Evolutionary conservation across 2,113 vertebrate genomes (phyloP).

Genomic region (Labrus mixtus): DNA sequence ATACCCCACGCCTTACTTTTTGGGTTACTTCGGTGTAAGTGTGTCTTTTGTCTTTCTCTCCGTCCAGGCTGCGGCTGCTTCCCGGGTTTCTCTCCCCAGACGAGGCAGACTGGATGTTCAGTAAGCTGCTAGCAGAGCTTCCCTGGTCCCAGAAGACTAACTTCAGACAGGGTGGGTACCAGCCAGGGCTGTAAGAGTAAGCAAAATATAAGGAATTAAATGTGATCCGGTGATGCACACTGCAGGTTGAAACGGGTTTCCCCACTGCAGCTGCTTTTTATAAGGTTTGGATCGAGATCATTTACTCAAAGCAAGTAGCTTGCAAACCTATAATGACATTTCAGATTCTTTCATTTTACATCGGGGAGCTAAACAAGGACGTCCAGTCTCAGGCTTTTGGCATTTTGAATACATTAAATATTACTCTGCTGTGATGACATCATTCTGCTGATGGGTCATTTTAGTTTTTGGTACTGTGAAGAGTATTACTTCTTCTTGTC

Average conservation of each 20-base stretch:
- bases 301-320: too few species aligned
- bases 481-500: too few species aligned
- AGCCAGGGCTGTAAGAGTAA: background rate
- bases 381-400: too few species aligned
- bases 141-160: slow-evolving; percentile 95
- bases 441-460: too few species aligned
- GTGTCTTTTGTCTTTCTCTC: slow-evolving; percentile 19
- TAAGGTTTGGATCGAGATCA: too few species aligned
- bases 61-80: slow-evolving; percentile 85
- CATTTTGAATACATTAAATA: too few species aligned
- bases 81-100: slow-evolving; percentile 87
- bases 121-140: slow-evolving; percentile 88
- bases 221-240: background rate
- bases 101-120: slow-evolving; percentile 92
- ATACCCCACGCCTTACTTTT: too few species aligned
- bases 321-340: too few species aligned
- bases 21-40: background rate
- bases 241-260: background rate
- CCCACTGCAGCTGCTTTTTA: background rate
- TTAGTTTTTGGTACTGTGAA: too few species aligned
- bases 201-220: background rate
- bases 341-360: too few species aligned
- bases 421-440: too few species aligned
- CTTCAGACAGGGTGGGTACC: slow-evolving; percentile 83
- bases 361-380: too few species aligned